These are phyloP conservation scores for Agrotis clavis DNA, from an alignment of 2,888 invertebrate genomes.

Conservation along the genomic window DNA sequence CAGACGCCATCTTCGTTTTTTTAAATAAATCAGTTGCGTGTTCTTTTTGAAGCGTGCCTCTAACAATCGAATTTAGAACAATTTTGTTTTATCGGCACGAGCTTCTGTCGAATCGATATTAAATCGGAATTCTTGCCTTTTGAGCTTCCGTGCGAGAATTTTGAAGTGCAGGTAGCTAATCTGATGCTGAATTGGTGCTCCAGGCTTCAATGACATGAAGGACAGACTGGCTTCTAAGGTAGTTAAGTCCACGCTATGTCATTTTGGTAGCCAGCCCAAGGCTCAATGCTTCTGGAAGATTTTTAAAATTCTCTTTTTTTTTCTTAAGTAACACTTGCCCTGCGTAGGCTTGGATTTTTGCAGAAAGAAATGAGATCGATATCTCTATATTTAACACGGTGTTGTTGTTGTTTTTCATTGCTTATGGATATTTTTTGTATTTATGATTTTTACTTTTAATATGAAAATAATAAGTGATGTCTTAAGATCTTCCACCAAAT, in stretches of 20 bases:
- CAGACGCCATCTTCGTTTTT: slow-evolving; percentile 46
- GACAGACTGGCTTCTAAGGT: slow-evolving; percentile 38
- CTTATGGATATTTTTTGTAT: too few species aligned
- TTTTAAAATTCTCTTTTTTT: background rate
- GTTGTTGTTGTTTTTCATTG: background rate
- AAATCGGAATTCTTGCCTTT: slow-evolving; percentile 66
- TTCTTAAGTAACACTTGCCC: background rate
- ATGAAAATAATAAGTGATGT: too few species aligned
- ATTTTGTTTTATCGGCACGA: slow-evolving; percentile 77
- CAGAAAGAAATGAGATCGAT: too few species aligned
- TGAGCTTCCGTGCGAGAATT: slow-evolving; percentile 84
- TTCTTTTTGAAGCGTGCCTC: slow-evolving; percentile 75
- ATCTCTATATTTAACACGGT: background rate
- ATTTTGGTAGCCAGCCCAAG: slow-evolving; percentile 20
- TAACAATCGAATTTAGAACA: slow-evolving; percentile 73
- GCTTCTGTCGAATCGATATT: slow-evolving; percentile 79
- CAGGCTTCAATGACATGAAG: slow-evolving; percentile 56
- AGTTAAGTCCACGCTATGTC: slow-evolving; percentile 45
- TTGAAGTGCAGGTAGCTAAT: slow-evolving; percentile 63
- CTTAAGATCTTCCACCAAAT: too few species aligned
- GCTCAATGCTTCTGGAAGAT: slow-evolving; percentile 17
- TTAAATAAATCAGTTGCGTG: slow-evolving; percentile 70
- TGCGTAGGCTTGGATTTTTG: background rate
- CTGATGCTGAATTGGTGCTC: slow-evolving; percentile 56
- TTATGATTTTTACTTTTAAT: too few species aligned